Base-by-base conservation (phyloP, 2,797 vertebrate species). In the Notolabrus celidotus region DNA sequence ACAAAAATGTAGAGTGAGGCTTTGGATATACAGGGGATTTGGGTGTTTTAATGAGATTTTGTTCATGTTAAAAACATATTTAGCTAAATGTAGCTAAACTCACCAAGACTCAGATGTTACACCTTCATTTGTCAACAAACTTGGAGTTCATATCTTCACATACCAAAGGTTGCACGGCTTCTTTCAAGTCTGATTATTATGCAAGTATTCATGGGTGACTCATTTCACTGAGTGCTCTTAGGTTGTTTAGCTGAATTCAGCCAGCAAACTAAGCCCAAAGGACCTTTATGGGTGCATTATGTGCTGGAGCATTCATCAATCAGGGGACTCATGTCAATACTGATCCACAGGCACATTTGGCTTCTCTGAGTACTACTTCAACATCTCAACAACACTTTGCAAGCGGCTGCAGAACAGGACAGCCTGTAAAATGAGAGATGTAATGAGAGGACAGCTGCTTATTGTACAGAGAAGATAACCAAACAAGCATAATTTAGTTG, bases 241-340 rank as follows among this genome's bases (percentile, higher is more conserved):
- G 69, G 83, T 83, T 36, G 76, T 63, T 38, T 23, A 27, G 60
- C 65, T 79, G 64, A 71, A 79, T 79, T 78, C 76, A 78, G 77
- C 25, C 2, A 62, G 41, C 51, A 56, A 34, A 55, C 45, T 52
- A 23, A 79, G 74, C 63, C 65, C 54, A 36, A 56, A 79, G 66
- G 82, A 81, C 73, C 59, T 71, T 60, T 86, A 71, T 73, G 79
- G 68, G 49, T 73, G 69, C 75, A 86, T 70, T 79, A 83, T 74
- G 81, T 54, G 74, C 58, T 42, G 5, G 23, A 71, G 60, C 59
- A 39, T 80, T 82, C 78, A 68, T 65, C 64, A 47, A n/a, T 53
- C 45, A 5, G 42, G 49, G 47, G 43, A 52, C 62, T 67, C 31
- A 0, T 70, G 76, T 83, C 74, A 85, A 50, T 63, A 65, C 69